Base-by-base conservation (phyloP, 2,113 vertebrate genomes). In the Pelvicachromis taeniatus region DNA sequence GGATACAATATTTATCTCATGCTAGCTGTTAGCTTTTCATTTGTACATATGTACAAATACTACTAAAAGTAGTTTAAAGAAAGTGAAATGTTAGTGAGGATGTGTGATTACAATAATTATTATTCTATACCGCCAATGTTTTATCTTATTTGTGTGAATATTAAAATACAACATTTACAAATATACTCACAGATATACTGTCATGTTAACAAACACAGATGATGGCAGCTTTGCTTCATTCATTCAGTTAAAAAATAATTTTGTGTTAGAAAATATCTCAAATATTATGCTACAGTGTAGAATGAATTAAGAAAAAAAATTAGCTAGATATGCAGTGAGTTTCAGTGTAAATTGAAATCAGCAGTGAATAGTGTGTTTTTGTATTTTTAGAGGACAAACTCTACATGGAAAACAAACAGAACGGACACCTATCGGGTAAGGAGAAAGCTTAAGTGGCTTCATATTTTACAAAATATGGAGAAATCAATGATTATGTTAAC, bases 381-480 rank as follows among this genome's bases (percentile, higher is more conserved):
- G 3, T 38, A 77, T 77, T 14, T 5, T 70, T 84, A 5, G 14
- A 53, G 59, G 40, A 94, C 82, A 2, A 38, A 55, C 82, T 63
- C 78, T 29, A 40, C 48, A 2, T 87, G 73, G 89, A 50, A 2
- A 9, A 8, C 54, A 35, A 85, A 21, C 81, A 90, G n/a, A 53
- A 80, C 0, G 0, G 77, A 53, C 42, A 40, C 7, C 59, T 53
- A 40, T n/a, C 33, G 59, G 48, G 95, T 94, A 87, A 91, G 65
- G 75, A 9, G 9, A 31, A 17, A 9, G 38, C 21, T 52, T 81
- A n/a, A n/a, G 7, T 38, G 5, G 59, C 26, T 56, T 63, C n/a
- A 13, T 6, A 17, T 82, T 4, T 50, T 84, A 78, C 80, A 75
- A 75, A 68, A 14, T 2, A 14, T 2, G 55, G 7, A 77, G n/a